Percentiles rank a stretch among this genome's conserved stretches.
Conservation (phyloP, 1,140 invertebrate genomes). For the Scaptomyza hsui region DNA sequence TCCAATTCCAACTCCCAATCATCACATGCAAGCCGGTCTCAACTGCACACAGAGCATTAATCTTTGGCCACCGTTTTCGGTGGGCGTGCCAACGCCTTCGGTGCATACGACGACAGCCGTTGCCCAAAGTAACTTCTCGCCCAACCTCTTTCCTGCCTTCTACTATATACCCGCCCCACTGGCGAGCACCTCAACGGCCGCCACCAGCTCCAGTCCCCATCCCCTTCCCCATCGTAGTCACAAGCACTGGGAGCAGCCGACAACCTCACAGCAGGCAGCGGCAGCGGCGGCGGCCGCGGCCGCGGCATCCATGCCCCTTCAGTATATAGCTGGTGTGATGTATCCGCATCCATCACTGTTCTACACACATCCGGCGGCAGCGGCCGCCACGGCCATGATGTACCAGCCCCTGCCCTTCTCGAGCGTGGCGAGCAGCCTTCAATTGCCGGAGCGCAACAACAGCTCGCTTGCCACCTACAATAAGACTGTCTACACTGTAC, state of each 20-base stretch:
- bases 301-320: conserved; percentile 68
- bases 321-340: conserved; percentile 86
- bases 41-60: conserved; percentile 83
- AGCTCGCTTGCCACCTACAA: conserved; percentile 30
- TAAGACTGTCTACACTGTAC: conserved; percentile 59
- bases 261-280: conserved; percentile 60
- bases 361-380: conserved; percentile 76
- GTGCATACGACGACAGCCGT: conserved; percentile 76
- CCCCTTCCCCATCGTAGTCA: conserved; percentile 7
- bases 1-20: background rate
- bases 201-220: background rate
- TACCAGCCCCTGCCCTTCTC: conserved; percentile 79
- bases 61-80: conserved; percentile 87
- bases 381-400: conserved; percentile 73
- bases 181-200: conserved; percentile 29
- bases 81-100: conserved; percentile 84
- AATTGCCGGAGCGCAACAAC: conserved; percentile 49
- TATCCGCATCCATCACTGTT: conserved; percentile 84
- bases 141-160: conserved; percentile 81
- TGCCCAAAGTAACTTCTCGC: conserved; percentile 70
- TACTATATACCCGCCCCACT: conserved; percentile 86
- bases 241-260: conserved; percentile 46
- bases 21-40: background rate
- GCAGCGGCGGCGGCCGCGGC: conserved; percentile 37
- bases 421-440: conserved; percentile 56